Evolutionary conservation across 2,113 vertebrate species (phyloP), one percentile per base, ranked within the genome.

Genomic region (Pholis gunnellus): DNA sequence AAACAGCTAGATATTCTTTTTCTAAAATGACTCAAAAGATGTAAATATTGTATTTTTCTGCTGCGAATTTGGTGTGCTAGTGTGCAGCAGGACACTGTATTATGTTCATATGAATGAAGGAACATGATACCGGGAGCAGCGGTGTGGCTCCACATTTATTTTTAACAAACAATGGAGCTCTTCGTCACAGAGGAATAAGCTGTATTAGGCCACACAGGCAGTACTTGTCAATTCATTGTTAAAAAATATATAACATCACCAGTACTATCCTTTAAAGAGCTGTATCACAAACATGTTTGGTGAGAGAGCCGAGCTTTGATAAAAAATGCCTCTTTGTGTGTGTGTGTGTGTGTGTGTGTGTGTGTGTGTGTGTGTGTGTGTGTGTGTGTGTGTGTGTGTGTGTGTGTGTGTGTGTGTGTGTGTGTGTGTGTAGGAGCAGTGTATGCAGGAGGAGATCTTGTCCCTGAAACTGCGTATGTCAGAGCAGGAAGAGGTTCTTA

Each of bases 401-500:
- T 59, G 56, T 61, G n/a, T 69, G 27, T 71, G 40, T 72, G 44
- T 79, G 29, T 46, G 17, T 29, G 29, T 48, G 34, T 60, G 48
- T 65, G 25, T 60, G 9, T 54, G 17, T 46, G 34, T 81, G 36
- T 72, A 98, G 98, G 97, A 97, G 85, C 96, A 96, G 77, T 87
- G 82, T 0, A 86, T 97, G 84, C 95, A 95, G 78, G 95, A 95
- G 0, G 97, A 99, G 93, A 96, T 99, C 1, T 82, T 90, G 50
- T 94, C 91, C 0, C 94, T 99, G 78, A 95, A 91, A 76, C 89
- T 95, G 81, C 96, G 91, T 31, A 88, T 99, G 1, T 94, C 94
- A 0, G 93, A 97, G 84, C 96, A 96, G 93, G 97, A 99, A 52
- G 93, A 91, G 18, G 95, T 95, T 48, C 95, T 99, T 17, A 96